Conservation (phyloP, 35 echinoderm and acorn worm species). For the Amphiura filiformis region DNA sequence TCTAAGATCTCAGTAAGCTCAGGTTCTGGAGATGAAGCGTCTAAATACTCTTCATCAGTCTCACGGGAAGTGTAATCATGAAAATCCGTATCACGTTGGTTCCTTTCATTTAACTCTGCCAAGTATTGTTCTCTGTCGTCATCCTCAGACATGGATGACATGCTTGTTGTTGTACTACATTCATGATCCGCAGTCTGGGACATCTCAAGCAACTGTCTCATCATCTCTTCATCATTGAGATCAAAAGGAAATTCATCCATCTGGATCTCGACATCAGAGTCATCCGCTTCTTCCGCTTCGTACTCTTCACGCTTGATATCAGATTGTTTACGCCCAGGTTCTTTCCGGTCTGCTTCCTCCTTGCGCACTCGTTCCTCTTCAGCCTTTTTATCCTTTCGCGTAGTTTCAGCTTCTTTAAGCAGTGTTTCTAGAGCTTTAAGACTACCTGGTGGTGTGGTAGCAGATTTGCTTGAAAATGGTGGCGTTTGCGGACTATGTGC, state of each 20-base stretch:
- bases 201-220: constrained; percentile 84
- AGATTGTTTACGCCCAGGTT: background rate
- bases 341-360: background rate
- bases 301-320: background rate
- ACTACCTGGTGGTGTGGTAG: background rate
- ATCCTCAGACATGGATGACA: background rate
- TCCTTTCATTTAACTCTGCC: background rate
- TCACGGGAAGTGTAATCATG: background rate
- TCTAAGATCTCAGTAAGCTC: constrained; percentile 1
- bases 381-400: background rate
- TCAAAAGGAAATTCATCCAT: constrained; percentile 22
- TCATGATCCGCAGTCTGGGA: constrained; percentile 21
- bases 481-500: background rate
- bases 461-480: background rate
- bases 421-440: background rate
- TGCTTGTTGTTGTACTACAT: background rate
- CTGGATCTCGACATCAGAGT: background rate
- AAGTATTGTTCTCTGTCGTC: background rate
- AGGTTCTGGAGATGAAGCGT: background rate
- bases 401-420: background rate
- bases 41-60: constrained; percentile 12
- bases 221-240: constrained; percentile 79
- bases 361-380: background rate
- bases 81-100: background rate
- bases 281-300: background rate